Conservation (phyloP, 2,888 invertebrate species). For the Synanthedon myopaeformis region DNA sequence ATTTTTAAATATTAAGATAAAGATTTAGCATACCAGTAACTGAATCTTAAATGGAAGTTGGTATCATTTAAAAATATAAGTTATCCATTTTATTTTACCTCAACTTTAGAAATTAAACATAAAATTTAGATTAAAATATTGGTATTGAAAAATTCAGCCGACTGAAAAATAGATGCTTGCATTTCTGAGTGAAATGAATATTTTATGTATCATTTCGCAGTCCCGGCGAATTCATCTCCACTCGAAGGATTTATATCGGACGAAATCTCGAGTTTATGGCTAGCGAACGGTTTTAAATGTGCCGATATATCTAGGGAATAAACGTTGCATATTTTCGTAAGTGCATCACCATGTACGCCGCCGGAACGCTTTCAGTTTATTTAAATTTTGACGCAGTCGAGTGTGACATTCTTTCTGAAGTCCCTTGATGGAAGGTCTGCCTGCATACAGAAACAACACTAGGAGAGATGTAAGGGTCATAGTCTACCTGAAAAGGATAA, state of each 20-base stretch:
- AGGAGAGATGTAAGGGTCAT: no score
- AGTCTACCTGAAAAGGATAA: no score
- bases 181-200: constrained; percentile 57
- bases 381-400: background rate
- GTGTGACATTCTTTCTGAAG: no score
- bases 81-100: no score
- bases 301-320: constrained; percentile 14
- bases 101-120: background rate
- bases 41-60: no score
- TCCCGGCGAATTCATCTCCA: constrained; percentile 52
- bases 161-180: constrained; percentile 55
- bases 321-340: constrained; percentile 7
- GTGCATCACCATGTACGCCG: constrained; percentile 2
- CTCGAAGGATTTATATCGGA: constrained; percentile 62
- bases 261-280: constrained; percentile 51
- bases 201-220: constrained; percentile 64
- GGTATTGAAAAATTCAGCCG: constrained; percentile 21
- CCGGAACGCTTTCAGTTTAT: background rate
- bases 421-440: no score
- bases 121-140: constrained; percentile 15
- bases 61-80: no score
- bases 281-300: constrained; percentile 33
- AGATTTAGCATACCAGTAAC: no score
- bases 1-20: no score
- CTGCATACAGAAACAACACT: no score